Conservation (phyloP, 1,140 invertebrate species). For the Ceratitis capitata region DNA sequence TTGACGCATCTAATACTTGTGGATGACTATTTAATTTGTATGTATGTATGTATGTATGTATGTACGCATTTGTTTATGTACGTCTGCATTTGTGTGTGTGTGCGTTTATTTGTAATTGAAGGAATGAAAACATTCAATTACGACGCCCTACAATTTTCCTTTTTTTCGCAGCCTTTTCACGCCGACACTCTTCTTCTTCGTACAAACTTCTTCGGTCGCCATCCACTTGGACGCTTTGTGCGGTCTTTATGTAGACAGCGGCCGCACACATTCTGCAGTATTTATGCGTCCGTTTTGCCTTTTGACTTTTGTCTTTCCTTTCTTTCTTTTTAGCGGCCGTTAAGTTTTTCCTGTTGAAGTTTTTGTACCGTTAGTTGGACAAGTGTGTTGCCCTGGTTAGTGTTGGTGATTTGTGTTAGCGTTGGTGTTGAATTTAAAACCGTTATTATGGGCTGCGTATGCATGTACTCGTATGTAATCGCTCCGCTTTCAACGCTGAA, state of each 20-base stretch:
- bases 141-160: neutral
- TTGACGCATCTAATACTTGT: neutral
- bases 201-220: neutral
- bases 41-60: neutral
- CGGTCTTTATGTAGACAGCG: neutral
- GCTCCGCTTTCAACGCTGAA: neutral
- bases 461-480: too few relatives aligned
- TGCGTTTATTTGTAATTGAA: constrained; percentile 1
- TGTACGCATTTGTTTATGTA: neutral
- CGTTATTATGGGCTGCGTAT: neutral
- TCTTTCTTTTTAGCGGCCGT: neutral
- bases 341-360: neutral
- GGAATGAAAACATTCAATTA: constrained; percentile 6
- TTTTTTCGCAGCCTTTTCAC: neutral
- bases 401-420: neutral
- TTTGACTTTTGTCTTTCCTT: neutral
- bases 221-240: neutral
- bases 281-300: neutral
- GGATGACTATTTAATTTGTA: neutral
- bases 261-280: too few relatives aligned
- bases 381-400: neutral
- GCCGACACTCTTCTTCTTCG: neutral
- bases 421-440: neutral
- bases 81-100: neutral
- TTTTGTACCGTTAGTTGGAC: neutral